Evolutionary conservation across 2,113 vertebrate genomes (phyloP), one percentile per base, ranked within the genome.

Genomic region (Corythornis madagascariensis): DNA sequence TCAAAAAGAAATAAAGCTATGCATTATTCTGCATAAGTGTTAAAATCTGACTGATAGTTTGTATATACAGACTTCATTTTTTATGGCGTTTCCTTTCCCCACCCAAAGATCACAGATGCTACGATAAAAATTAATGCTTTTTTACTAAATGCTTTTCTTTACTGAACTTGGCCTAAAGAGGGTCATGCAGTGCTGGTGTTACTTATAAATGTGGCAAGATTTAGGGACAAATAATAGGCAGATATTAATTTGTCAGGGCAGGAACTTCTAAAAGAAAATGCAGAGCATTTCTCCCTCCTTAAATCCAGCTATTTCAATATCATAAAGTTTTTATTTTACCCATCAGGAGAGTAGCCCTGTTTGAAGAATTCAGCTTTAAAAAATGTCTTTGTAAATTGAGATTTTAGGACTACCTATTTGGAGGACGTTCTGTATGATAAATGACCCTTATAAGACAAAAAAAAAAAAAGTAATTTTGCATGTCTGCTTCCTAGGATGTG

Each of bases 371-470:
- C 61, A 55, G 94, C 92, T 94, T 94, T 96, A 95, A 96, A 94
- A 93, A 96, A 96, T 94, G 87, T 89, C 95, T 95, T 86, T 88
- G 89, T 96, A 94, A 95, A 96, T 95, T 94, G 83, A 89, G 85
- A 94, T 96, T 96, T 95, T 96, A 97, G 93, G 89, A 81, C 91
- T 95, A 95, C 90, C 91, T 95, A 90, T 95, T 96, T 96, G 83
- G 87, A 94, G 94, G 95, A 93, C 74, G 57, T 96, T 95, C 93
- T 0, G 0, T 86, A 57, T 96, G 94, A 96, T 95, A 95, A 96
- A 96, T 96, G 94, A 95, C 92, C 69, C 92, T 75, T 95, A 65
- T 88, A 94, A 91, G 83, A 89, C 81, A 50, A 45, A 88, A 65
- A 43, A 45, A 48, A 35, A 35, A 52, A 48, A 92, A 77, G 92